phyloP scores from a whole-genome alignment of 2,113 vertebrate genomes.

The Cranoglanis bouderius region DNA sequence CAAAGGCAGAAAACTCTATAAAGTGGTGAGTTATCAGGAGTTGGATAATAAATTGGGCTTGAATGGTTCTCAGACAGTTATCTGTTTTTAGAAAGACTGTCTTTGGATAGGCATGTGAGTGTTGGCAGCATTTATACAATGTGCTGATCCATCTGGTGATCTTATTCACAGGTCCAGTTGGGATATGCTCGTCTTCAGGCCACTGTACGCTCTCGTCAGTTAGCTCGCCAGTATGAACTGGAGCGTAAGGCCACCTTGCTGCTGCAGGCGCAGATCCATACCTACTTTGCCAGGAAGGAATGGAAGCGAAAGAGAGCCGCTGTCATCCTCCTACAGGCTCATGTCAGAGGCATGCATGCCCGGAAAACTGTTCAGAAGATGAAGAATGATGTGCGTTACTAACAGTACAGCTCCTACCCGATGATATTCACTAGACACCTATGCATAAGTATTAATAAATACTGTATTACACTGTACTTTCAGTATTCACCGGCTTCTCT shows the following conservation, averaged over 20 bases:
- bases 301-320: conserved; percentile 75
- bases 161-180: conserved; percentile 75
- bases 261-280: conserved; percentile 80
- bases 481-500: not conserved
- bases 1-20: conserved; percentile 77
- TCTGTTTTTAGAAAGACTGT: not conserved
- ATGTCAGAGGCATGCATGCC: conserved; percentile 81
- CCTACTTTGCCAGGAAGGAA: conserved; percentile 77
- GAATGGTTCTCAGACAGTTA: not conserved
- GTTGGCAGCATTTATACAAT: not conserved
- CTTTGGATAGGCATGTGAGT: not conserved
- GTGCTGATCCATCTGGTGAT: not conserved
- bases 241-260: conserved; percentile 63
- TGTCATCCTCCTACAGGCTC: conserved; percentile 80
- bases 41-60: not conserved
- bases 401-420: not conserved
- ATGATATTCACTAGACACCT: not conserved
- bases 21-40: conserved; percentile 70
- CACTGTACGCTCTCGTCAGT: conserved; percentile 73
- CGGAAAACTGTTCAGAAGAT: conserved; percentile 67
- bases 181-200: conserved; percentile 91
- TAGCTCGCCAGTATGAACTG: conserved; percentile 74
- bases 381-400: conserved; percentile 71
- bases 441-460: not conserved
- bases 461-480: not conserved